Base-by-base conservation (phyloP, 2,888 invertebrate genomes). In the Leptothorax acervorum region DNA sequence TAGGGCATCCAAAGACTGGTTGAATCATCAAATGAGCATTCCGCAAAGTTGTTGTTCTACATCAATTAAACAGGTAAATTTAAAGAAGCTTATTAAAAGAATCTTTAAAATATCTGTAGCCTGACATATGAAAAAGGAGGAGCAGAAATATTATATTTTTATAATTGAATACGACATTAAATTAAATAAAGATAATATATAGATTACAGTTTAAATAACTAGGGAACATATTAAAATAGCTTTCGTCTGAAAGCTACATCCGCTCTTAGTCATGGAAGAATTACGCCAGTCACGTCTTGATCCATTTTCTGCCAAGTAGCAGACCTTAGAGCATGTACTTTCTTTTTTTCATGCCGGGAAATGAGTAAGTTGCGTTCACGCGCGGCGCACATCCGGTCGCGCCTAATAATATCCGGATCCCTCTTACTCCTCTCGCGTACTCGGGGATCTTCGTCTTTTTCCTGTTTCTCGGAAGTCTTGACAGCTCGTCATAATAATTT, bases 41-140 rank as follows among this genome's bases (percentile, higher is more conserved):
- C 93, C 93, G 2, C 90, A 87, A 71, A 93, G 93, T 84, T 93
- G 93, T 76, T 93, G 93, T 76, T 85, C 92, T 0, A 78, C 89
- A 15, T 15, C 3, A 28, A 89, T 91, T 28, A 88, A 91, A 31
- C 86, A 92, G 86, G 93, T 92, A 89, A 53, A 12, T 39, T 71
- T 55, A n/a, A 23, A 35, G 23, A 18, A 53, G 1, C 12, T 51
- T 15, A 18, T 48, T 15, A 23, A 53, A 35, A 39, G 0, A 12
- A 70, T 53, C 31, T 71, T 35, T 35, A 39, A 31, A 68, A 68
- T 68, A 48, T 48, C 4, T 9, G 9, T 31, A 15, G 6, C 9
- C 12, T 1, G 35, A 53, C 12, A 70, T 31, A 51, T 28, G 3
- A 51, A 51, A 51, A 51, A 71, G 8, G 18, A 51, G 9, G 2